Evolutionary conservation across 2,888 invertebrate species (phyloP).

Genomic region (Hylaea fasciaria): DNA sequence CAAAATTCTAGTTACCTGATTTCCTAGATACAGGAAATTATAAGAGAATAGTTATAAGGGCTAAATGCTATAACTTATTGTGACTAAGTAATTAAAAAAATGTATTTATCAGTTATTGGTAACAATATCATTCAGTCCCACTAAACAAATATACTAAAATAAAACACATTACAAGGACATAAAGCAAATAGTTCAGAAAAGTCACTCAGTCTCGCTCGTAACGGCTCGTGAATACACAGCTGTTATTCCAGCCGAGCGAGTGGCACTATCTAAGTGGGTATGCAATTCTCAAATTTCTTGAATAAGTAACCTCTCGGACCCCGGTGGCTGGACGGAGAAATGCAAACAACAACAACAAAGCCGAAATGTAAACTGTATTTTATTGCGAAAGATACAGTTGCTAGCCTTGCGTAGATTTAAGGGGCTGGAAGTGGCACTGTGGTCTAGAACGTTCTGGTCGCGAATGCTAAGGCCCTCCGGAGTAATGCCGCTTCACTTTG

Average conservation of each 20-base stretch:
- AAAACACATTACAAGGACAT: conserved; percentile 10
- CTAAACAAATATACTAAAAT: not conserved
- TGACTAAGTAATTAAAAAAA: too few species aligned
- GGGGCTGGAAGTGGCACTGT: conserved; percentile 36
- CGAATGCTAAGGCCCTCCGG: too few species aligned
- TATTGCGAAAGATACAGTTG: conserved; percentile 64
- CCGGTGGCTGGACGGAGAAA: conserved; percentile 46
- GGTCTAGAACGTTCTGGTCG: not conserved
- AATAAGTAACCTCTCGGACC: conserved; percentile 52
- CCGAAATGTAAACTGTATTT: conserved; percentile 70
- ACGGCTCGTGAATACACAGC: conserved; percentile 16
- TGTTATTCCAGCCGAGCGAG: conserved; percentile 29
- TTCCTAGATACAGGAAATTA: too few species aligned
- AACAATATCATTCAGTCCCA: too few species aligned
- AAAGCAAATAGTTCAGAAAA: conserved; percentile 13
- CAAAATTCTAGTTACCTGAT: too few species aligned
- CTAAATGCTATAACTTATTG: too few species aligned
- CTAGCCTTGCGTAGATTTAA: conserved; percentile 27
- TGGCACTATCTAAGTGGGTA: conserved; percentile 41
- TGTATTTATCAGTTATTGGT: too few species aligned
- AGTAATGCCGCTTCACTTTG: too few species aligned
- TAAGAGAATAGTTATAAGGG: too few species aligned
- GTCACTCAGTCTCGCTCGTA: conserved; percentile 10
- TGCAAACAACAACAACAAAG: conserved; percentile 65
- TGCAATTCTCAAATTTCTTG: conserved; percentile 55